Evolutionary conservation across 2,113 vertebrate genomes (phyloP), one percentile per base, ranked within the genome.

Genomic region (Oryzias javanicus): DNA sequence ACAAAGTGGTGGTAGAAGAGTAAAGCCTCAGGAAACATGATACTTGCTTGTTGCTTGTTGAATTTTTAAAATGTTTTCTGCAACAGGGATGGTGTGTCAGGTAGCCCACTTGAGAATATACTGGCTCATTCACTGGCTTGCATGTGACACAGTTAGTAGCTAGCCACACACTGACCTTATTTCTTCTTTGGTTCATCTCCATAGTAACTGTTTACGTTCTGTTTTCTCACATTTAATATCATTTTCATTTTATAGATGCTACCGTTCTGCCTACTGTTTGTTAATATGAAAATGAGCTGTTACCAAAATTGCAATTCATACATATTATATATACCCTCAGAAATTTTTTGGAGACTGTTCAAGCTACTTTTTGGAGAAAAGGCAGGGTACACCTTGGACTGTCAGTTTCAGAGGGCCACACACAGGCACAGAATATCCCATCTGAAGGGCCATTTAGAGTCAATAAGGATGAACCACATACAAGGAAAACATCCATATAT

Each of bases 71-170:
- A 45, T 6, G 50, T 47, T 17, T 49, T 42, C 14, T 16, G n/a
- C 18, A 20, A 42, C 29, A 1, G 45, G 22, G 40, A 59, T 14
- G 12, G 8, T 19, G 44, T 8, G 25, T 40, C 49, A 67, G 42
- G 44, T 44, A 5, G 42, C 0, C 8, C 17, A 14, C 20, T 64
- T 74, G 72, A 52, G 74, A 55, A 29, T 12, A 14, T 10, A 42
- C 65, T 15, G 49, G 70, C 80, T 77, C 35, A 58, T 16, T 70
- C 48, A 55, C 20, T 69, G 64, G 72, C 8, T n/a, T 15, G 17
- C 62, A 41, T 62, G 51, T 81, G 66, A 63, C 46, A n/a, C 68
- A 67, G 83, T 41, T 27, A 20, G n/a, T 44, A 68, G 83, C 29
- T 40, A 20, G 16, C 42, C 64, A 70, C 16, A 14, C 7, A 22